phyloP scores from a whole-genome alignment of 2,888 invertebrate species.

The Gibbula magus region DNA sequence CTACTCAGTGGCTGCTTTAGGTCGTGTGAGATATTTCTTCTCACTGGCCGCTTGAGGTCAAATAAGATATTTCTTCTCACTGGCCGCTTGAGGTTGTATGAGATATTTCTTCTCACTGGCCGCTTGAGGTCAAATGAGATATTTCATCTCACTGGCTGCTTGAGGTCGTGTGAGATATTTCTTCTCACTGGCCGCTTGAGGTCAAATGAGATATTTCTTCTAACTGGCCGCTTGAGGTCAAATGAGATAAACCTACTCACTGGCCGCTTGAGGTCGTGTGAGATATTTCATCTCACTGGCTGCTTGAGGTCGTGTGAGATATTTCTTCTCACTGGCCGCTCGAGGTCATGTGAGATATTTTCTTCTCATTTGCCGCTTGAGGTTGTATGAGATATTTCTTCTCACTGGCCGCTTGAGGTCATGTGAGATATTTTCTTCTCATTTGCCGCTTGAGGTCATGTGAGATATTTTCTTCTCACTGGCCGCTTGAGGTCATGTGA shows the following conservation, averaged over 20 bases:
- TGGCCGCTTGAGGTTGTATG: too few species aligned
- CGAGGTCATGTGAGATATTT: background rate
- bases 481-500: background rate
- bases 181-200: background rate
- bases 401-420: background rate
- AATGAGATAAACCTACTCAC: background rate
- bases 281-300: background rate
- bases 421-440: background rate
- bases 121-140: too few species aligned
- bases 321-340: background rate
- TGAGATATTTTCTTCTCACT: background rate
- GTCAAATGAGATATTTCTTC: background rate
- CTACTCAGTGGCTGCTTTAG: too few species aligned
- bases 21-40: too few species aligned
- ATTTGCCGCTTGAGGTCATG: background rate
- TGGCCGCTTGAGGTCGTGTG: background rate
- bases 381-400: background rate
- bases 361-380: background rate
- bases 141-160: background rate
- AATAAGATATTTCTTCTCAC: too few species aligned
- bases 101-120: too few species aligned
- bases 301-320: background rate
- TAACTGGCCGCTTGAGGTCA: background rate
- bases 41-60: too few species aligned
- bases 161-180: background rate